These are phyloP conservation scores for Peromyscus leucopus DNA, from an alignment of 2,113 vertebrate genomes.

Conservation along the genomic window DNA sequence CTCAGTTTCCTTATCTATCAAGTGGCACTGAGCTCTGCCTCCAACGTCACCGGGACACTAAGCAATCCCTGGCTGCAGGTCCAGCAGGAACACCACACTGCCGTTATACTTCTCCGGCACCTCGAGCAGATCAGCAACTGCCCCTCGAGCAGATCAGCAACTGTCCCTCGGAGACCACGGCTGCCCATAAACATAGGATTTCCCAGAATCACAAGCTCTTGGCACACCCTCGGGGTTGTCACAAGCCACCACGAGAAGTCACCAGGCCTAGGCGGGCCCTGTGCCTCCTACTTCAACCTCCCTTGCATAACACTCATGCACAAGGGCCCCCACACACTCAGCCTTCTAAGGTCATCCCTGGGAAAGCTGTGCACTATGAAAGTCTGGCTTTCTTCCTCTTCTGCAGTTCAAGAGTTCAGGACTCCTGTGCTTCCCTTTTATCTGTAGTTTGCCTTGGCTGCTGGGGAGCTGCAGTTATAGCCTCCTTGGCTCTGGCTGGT, in stretches of 20 bases:
- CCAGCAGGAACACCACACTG: too few species aligned
- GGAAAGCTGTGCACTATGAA: background rate
- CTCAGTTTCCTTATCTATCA: background rate
- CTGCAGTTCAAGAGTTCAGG: background rate
- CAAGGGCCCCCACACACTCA: background rate
- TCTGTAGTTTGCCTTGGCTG: background rate
- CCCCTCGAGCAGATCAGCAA: background rate
- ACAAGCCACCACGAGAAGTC: background rate
- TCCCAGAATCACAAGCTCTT: background rate
- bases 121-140: background rate
- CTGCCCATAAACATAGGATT: background rate
- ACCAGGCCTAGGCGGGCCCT: background rate
- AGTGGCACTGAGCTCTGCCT: background rate
- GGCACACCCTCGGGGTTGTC: background rate
- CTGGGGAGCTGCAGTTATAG: background rate
- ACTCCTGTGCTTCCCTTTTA: background rate
- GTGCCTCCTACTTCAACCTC: background rate
- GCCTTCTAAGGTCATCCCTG: background rate
- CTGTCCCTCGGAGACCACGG: background rate
- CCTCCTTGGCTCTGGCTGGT: background rate
- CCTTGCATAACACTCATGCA: background rate
- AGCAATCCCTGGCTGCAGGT: background rate
- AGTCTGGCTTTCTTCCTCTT: slow-evolving; percentile 22
- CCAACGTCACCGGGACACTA: background rate
- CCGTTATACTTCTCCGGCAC: accelerated